Evolutionary conservation across 2,113 vertebrate species (phyloP), one percentile per base, ranked within the genome.

Genomic region (Prunella himalayana): DNA sequence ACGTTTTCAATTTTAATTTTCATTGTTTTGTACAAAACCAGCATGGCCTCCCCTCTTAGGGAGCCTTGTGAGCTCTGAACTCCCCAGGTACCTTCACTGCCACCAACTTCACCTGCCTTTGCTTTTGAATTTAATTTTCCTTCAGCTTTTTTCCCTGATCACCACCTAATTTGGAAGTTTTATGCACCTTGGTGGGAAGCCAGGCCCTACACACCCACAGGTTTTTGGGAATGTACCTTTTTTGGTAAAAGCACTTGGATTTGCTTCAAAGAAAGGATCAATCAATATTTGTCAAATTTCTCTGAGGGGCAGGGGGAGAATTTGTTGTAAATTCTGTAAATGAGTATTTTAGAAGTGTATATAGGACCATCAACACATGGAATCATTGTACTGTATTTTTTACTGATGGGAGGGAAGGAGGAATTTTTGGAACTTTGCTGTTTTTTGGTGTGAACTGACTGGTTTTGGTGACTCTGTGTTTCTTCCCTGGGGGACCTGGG

Each of bases 141-240:
- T 8, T 7, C 42, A 25, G 8, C 2, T 12, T 72, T 93, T 45
- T 33, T 14, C 59, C 44, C 7, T n/a, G 1, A 6, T 44, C 6
- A 5, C 18, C 24, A 13, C 61, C 15, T 3, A 0, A 24, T 72
- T 21, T 11, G 30, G n/a, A 31, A 42, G 35, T 11, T 17, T 31
- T 8, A 0, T 7, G 54, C 23, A 33, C 45, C 60, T 18, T 3
- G 2, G 25, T 8, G 3, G 42, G n/a, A 33, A 13, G 7, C 5
- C n/a, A 11, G 24, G 24, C 11, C 13, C 2, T 37, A 0, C 10
- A 41, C 16, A 15, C 9, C 11, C 15, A 1, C 1, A 0, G 45
- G 4, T 1, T 63, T 72, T 35, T 22, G n/a, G 37, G 37, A n/a
- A 16, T 24, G 3, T 6, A 2, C 7, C 4, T 72, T 45, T 61